Evolutionary conservation across 2,113 vertebrate genomes (phyloP), one percentile per base, ranked within the genome.

Genomic region (Hemibagrus wyckioides): DNA sequence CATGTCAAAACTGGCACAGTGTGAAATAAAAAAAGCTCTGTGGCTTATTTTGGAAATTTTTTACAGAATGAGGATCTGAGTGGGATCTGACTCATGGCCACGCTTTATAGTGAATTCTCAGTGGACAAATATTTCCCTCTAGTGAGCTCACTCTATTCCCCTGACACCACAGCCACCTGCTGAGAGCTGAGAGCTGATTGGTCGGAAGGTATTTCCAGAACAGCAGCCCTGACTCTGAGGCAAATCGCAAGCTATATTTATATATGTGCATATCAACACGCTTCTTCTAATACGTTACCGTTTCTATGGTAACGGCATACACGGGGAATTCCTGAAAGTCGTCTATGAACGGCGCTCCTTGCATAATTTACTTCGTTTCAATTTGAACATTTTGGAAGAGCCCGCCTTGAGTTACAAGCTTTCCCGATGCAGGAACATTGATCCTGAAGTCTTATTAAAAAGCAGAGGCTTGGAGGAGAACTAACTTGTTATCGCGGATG

Each of bases 1-100:
- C 41, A 76, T 56, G 71, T 84, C 65, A 54, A 73, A 73, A 73
- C 50, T 73, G 14, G 65, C 82, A 21, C 36, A 63, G 23, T 25
- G 23, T 44, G 17, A 56, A 2, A 41, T 25, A n/a, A 36, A 19
- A 56, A 71, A 21, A 33, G 5, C 33, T 0, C 4, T 0, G 25
- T n/a, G 41, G 5, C 73, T 48, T 84, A 56, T 57, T 84, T 57
- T 56, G 7, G 63, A 73, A 73, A 73, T 50, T 23, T 41, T 17
- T 23, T 69, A n/a, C 15, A 36, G 28, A 61, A 65, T 21, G 33
- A 69, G 65, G 30, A 71, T 39, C 67, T 39, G 2, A 19, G 7
- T 10, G 39, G 71, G 71, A 44, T 75, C 39, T 75, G 39, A 48
- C 39, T 41, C 39, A 14, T 3, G 36, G 6, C 33, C 69, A 41